A percentile compares a stretch with the other conserved stretches of the same genome.
Evolutionary conservation across 2,888 invertebrate species (phyloP).

Genomic region (Aricia artaxerxes): DNA sequence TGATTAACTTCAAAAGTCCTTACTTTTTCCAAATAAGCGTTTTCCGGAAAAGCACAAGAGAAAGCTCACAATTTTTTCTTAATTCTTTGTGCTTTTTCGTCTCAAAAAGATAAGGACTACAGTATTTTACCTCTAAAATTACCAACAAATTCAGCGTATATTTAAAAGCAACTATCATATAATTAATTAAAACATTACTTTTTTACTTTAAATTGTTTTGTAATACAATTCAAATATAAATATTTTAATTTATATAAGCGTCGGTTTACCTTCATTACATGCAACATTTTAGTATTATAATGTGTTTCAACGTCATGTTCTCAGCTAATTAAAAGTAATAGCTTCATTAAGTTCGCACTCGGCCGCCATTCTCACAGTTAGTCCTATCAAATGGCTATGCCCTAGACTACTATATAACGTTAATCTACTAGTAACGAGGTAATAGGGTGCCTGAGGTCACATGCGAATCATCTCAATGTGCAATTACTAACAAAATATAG

Average conservation of each 20-base stretch:
- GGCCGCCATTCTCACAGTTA: not conserved
- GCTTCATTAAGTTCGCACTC: constrained; percentile 12
- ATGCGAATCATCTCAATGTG: not conserved
- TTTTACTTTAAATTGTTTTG: constrained; percentile 6
- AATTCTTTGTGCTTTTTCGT: too few species aligned
- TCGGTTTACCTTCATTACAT: not conserved
- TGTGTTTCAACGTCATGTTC: not conserved
- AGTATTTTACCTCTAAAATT: not conserved
- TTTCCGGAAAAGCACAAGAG: too few species aligned
- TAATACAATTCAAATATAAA: not conserved
- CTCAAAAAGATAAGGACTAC: too few species aligned
- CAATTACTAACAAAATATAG: not conserved
- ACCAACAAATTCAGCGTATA: not conserved
- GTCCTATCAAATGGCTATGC: not conserved
- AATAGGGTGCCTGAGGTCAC: not conserved
- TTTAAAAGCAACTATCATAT: not conserved
- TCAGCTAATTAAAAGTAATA: constrained; percentile 29
- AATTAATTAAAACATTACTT: not conserved
- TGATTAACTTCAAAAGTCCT: too few species aligned
- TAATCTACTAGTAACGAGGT: not conserved
- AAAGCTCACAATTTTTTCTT: too few species aligned
- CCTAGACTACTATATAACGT: not conserved
- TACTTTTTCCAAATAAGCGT: too few species aligned
- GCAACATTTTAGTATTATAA: constrained; percentile 14
- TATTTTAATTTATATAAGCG: not conserved